phyloP scores from a whole-genome alignment of 2,113 vertebrate species.

The Mustelus asterias region DNA sequence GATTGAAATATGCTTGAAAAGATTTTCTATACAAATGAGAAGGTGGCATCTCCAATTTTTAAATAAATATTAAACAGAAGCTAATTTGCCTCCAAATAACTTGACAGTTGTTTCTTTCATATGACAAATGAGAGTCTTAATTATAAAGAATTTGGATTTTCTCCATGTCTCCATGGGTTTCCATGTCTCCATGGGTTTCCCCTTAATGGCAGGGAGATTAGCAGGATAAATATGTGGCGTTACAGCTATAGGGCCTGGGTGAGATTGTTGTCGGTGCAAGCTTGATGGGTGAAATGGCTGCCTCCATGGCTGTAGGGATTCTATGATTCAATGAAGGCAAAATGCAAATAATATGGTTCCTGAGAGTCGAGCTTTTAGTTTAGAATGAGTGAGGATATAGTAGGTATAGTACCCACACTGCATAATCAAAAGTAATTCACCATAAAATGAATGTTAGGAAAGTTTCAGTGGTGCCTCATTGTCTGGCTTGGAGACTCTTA shows the following conservation, averaged over 20 bases:
- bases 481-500: background rate
- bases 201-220: too few species aligned
- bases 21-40: background rate
- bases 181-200: too few species aligned
- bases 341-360: background rate
- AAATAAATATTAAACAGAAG: background rate
- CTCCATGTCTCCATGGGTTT: too few species aligned
- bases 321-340: background rate
- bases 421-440: background rate
- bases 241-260: too few species aligned
- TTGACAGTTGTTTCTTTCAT: background rate
- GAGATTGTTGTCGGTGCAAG: too few species aligned
- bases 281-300: too few species aligned
- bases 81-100: background rate
- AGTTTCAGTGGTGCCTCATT: background rate
- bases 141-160: background rate
- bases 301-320: too few species aligned
- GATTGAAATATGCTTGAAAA: background rate
- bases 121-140: background rate
- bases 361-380: background rate
- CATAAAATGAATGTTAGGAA: background rate
- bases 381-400: background rate
- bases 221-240: too few species aligned
- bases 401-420: background rate
- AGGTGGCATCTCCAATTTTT: background rate